These are phyloP conservation scores for Heliconius ismenius DNA, from an alignment of 2,888 invertebrate genomes.

Conservation along the genomic window DNA sequence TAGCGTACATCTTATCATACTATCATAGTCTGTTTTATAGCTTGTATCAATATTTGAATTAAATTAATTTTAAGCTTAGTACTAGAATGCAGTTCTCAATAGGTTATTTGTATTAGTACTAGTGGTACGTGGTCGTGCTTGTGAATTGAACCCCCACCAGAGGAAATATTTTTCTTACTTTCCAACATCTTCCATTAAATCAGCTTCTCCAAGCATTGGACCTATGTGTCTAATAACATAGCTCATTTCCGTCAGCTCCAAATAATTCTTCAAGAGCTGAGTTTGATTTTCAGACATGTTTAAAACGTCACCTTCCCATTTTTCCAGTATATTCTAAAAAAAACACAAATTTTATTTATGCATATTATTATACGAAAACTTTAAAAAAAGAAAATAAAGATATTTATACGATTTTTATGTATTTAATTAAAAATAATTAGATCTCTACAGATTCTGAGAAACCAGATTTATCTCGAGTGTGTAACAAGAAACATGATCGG, in stretches of 20 bases:
- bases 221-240: slow-evolving; percentile 64
- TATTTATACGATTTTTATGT: neutral
- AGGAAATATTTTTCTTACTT: slow-evolving; percentile 39
- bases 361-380: no score
- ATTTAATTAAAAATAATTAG: neutral
- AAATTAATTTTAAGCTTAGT: no score
- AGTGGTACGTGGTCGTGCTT: no score
- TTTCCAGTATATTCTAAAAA: slow-evolving; percentile 59
- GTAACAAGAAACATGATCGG: neutral
- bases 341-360: neutral
- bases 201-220: slow-evolving; percentile 63
- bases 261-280: slow-evolving; percentile 56
- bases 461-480: neutral
- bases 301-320: slow-evolving; percentile 62
- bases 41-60: no score
- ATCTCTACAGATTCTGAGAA: neutral
- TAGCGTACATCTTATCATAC: neutral
- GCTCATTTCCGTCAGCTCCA: slow-evolving; percentile 62
- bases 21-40: no score
- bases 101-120: no score
- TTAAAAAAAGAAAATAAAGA: no score
- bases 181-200: slow-evolving; percentile 50
- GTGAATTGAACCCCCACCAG: no score
- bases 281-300: slow-evolving; percentile 60
- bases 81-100: no score